phyloP scores from a whole-genome alignment of 2,113 vertebrate species.

The Tylochromis polylepis region DNA sequence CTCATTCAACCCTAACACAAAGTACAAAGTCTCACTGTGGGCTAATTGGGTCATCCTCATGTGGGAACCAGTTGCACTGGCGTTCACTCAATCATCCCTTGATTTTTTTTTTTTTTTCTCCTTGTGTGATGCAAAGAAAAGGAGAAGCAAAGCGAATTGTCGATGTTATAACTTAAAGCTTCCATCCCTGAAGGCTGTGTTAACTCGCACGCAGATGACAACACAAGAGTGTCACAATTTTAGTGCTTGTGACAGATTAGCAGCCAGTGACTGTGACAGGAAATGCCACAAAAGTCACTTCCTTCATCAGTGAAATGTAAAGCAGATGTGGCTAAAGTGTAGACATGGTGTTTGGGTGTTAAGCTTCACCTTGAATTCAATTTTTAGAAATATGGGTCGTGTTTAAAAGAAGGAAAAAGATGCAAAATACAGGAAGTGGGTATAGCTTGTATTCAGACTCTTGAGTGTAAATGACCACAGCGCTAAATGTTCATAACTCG shows the following conservation, averaged over 20 bases:
- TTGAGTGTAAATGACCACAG: not conserved
- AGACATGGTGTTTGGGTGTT: not conserved
- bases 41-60: conserved; percentile 63
- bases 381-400: not conserved
- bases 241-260: not conserved
- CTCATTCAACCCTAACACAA: conserved; percentile 53
- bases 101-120: not conserved
- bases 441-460: not conserved
- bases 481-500: not conserved
- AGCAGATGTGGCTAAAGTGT: not conserved
- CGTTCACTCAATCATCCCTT: conserved; percentile 1
- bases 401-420: not conserved
- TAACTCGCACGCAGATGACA: not conserved
- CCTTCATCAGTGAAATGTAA: not conserved
- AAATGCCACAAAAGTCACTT: conserved; percentile 5
- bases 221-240: not conserved
- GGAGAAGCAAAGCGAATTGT: not conserved
- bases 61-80: conserved; percentile 50
- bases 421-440: not conserved
- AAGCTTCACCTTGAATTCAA: not conserved
- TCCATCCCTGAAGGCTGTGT: not conserved
- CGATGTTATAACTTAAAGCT: not conserved
- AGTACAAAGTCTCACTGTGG: conserved; percentile 68
- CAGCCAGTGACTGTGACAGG: not conserved
- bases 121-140: not conserved